Base-by-base conservation (phyloP, 2,888 invertebrate species). In the Himalopsyche anomala region DNA sequence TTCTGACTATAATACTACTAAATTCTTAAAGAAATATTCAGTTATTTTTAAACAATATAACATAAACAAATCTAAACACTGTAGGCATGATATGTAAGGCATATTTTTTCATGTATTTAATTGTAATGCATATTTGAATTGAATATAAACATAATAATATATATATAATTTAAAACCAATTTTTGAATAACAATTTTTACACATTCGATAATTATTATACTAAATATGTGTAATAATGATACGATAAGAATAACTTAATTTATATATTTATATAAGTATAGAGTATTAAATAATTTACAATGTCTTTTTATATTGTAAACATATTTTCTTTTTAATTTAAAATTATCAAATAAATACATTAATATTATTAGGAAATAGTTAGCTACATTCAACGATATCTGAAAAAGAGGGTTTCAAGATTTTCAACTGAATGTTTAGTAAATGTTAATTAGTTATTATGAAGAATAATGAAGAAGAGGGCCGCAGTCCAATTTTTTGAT, bases 181-280 rank as follows among this genome's bases (percentile, higher is more conserved):
- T 51, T 79, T 80, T 80, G 84, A 84, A 45, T 85, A 85, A 85
- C 83, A 85, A 51, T 80, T 85, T 74, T 83, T 85, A 85, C 85
- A 83, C 28, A 85, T 85, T 85, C 82, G 82, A 83, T 83, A 80
- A 85, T 85, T 45, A 80, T 74, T 74, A 36, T 80, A 80, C 42
- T 80, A 19, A 80, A 42, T 80, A 80, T 51, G 42, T 80, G 80
- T 80, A 80, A 80, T 80, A 45, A 51, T 80, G 42, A 80, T 84
- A 81, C 55, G 15, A 84, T 81, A 82, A 85, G 74, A 86, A 86
- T 84, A 86, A 86, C 84, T 86, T 86, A 86, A 86, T 81, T 74
- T 19, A 74, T 74, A 56, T 82, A 56, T 55, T 74, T 74, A 74
- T 74, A 74, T 74, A 74, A 19, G 74, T 28, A 12, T 12, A 74